Evolutionary conservation across 2,797 vertebrate species (phyloP).

Genomic region (Hipposideros larvatus): DNA sequence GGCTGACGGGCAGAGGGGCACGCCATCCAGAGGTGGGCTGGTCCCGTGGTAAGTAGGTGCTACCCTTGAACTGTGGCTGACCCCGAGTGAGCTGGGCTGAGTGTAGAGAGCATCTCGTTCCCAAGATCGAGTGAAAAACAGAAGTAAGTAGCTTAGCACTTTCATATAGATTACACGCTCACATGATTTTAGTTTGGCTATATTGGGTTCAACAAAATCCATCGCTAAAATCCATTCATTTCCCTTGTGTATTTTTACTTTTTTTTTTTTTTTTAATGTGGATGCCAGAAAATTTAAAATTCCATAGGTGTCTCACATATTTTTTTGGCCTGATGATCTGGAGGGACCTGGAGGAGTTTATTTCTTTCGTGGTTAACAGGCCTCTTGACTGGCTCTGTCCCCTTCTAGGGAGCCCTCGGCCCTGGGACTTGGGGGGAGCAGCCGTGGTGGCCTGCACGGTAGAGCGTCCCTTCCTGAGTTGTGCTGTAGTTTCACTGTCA

Average conservation of each 20-base stretch:
- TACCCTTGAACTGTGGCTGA: background rate
- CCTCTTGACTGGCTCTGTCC: too few relatives aligned
- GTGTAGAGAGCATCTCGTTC: background rate
- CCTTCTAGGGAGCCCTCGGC: accelerated
- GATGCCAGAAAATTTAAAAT: background rate
- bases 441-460: accelerated
- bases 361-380: accelerated
- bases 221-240: background rate
- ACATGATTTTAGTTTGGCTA: background rate
- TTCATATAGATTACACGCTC: background rate
- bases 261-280: background rate
- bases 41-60: accelerated
- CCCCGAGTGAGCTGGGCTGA: background rate
- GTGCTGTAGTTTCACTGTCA: background rate
- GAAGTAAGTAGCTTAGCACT: background rate
- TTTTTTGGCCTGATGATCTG: too few relatives aligned
- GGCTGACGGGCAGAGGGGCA: accelerated
- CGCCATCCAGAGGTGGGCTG: background rate
- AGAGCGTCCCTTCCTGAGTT: accelerated
- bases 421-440: accelerated
- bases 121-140: background rate
- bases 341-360: background rate
- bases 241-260: background rate
- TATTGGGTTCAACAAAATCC: background rate
- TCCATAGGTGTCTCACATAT: accelerated